A percentile compares a stretch with the other conserved stretches of the same genome.
Evolutionary conservation across 2,113 vertebrate species (phyloP).

Genomic region (Albula glossodonta): DNA sequence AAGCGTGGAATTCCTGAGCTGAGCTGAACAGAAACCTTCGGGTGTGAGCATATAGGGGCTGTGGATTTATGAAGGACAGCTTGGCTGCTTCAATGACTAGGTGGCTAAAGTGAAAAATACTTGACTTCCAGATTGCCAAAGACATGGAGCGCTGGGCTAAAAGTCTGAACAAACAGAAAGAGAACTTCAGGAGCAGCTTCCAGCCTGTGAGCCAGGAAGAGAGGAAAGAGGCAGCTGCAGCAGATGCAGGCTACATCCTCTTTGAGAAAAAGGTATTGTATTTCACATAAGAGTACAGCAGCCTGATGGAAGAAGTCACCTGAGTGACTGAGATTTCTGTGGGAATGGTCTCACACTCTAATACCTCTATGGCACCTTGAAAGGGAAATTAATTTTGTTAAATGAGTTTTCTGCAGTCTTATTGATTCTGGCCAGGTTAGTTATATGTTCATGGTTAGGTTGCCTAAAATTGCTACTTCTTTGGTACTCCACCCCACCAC

Average conservation of each 20-base stretch:
- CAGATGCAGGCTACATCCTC: constrained; percentile 91
- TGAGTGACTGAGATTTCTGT: no score
- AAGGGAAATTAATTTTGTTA: no score
- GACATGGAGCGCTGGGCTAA: constrained; percentile 99
- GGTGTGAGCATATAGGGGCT: background rate
- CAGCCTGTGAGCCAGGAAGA: constrained; percentile 91
- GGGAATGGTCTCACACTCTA: no score
- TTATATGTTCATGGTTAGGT: background rate
- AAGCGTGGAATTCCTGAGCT: no score
- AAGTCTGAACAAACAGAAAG: constrained; percentile 97
- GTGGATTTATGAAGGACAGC: background rate
- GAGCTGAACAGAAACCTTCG: no score
- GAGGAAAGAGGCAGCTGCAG: constrained; percentile 90
- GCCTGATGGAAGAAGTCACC: no score
- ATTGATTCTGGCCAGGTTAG: background rate
- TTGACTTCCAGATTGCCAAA: constrained; percentile 86
- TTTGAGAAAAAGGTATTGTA: constrained; percentile 94
- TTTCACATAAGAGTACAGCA: background rate
- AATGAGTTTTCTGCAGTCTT: no score
- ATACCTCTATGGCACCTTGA: no score
- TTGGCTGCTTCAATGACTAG: background rate
- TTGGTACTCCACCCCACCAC: no score
- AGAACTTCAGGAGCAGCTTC: constrained; percentile 96
- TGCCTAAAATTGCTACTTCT: background rate
- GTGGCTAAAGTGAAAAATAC: background rate